These are phyloP conservation scores for Hyaena hyaena DNA, from an alignment of 2,113 vertebrate genomes.

Conservation along the genomic window DNA sequence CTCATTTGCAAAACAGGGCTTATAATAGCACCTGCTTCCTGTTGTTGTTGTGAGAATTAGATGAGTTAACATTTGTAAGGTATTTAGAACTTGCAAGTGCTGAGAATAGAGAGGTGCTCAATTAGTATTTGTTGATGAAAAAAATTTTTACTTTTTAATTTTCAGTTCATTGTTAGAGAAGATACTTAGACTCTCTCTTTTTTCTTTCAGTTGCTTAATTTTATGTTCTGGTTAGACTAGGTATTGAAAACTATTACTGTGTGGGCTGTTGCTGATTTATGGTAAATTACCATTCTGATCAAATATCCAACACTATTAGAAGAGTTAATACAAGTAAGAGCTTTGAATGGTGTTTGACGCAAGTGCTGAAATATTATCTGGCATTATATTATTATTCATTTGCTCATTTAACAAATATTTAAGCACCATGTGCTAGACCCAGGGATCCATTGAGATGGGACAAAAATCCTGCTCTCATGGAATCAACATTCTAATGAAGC, in stretches of 20 bases:
- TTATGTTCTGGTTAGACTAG: neutral
- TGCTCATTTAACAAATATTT: neutral
- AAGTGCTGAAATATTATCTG: neutral
- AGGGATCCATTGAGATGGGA: neutral
- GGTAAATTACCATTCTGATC: neutral
- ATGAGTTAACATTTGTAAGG: neutral
- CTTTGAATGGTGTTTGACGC: neutral
- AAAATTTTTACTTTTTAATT: neutral
- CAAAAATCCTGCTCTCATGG: neutral
- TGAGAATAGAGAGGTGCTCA: neutral
- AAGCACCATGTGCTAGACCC: neutral
- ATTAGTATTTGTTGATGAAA: neutral
- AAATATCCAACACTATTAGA: neutral
- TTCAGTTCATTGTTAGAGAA: constrained; percentile 19
- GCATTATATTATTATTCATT: neutral
- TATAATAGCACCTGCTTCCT: neutral
- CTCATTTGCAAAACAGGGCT: neutral
- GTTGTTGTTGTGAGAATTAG: neutral
- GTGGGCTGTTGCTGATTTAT: neutral
- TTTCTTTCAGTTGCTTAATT: neutral
- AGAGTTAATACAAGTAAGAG: constrained; percentile 13
- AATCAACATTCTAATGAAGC: neutral
- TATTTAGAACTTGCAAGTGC: neutral
- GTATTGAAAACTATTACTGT: constrained; percentile 3
- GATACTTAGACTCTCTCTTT: neutral